These are phyloP conservation scores for Chloropsis hardwickii DNA, from an alignment of 2,113 vertebrate species.

Conservation along the genomic window DNA sequence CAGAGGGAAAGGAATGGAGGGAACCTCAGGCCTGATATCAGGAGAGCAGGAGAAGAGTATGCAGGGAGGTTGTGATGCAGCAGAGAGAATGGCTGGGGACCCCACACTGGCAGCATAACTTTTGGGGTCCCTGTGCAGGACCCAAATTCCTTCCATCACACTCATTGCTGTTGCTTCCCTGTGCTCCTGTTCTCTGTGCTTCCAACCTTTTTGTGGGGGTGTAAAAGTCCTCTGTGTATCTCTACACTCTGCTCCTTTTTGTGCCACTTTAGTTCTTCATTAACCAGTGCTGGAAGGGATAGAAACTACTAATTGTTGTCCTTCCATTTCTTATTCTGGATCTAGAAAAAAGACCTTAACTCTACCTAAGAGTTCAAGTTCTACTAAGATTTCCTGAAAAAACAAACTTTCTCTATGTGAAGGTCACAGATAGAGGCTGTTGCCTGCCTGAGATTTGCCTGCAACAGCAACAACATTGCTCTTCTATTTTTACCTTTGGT, in stretches of 20 bases:
- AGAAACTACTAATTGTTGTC: neutral
- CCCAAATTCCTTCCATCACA: neutral
- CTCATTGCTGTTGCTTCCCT: neutral
- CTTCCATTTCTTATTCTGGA: neutral
- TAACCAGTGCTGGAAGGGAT: neutral
- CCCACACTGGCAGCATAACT: rapidly evolving
- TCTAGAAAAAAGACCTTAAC: neutral
- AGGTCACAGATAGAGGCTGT: neutral
- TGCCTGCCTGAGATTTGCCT: neutral
- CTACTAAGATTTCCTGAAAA: neutral
- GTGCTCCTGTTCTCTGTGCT: neutral
- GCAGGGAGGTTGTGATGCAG: neutral
- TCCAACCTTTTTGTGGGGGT: rapidly evolving
- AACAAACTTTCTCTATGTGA: neutral
- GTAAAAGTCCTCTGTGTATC: neutral
- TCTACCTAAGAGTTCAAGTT: neutral
- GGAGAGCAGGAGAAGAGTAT: neutral
- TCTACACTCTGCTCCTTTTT: neutral
- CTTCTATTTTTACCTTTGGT: neutral
- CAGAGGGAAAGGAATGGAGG: neutral
- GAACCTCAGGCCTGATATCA: neutral
- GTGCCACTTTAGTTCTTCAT: neutral
- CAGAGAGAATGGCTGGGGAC: rapidly evolving
- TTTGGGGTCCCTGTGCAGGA: neutral
- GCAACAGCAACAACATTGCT: neutral